A percentile compares a stretch with the other conserved stretches of the same genome.
Evolutionary conservation across 2,113 vertebrate genomes (phyloP).

Genomic region (Cavia porcellus): DNA sequence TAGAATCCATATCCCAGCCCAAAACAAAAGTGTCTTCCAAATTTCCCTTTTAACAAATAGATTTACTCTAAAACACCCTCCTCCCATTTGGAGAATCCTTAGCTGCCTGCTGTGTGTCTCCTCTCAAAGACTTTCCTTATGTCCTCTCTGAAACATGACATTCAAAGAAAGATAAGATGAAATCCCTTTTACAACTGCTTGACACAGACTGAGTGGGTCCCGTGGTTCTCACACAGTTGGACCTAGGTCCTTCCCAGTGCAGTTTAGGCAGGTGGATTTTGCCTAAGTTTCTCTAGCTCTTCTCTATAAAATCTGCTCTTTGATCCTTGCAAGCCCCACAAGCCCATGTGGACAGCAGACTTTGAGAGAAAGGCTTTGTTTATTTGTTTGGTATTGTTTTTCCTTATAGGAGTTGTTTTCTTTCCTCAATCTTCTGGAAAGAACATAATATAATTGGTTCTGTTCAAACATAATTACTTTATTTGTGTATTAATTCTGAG

Average conservation of each 20-base stretch:
- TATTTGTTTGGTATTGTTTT: background rate
- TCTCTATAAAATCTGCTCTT: background rate
- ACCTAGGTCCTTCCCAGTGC: background rate
- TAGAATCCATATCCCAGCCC: background rate
- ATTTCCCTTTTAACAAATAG: background rate
- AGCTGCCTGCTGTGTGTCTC: background rate
- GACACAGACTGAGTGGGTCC: background rate
- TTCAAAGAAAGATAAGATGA: background rate
- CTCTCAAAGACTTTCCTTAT: background rate
- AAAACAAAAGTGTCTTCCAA: background rate
- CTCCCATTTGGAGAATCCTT: too few species aligned
- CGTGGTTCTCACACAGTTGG: background rate
- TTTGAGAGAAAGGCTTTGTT: background rate
- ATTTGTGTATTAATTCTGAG: background rate
- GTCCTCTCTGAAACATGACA: fast-evolving
- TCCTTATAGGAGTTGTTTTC: background rate
- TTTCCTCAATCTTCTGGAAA: background rate
- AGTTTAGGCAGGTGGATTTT: background rate
- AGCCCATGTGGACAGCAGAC: background rate
- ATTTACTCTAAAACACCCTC: fast-evolving
- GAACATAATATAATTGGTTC: background rate
- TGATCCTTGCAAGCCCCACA: background rate
- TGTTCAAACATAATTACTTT: background rate
- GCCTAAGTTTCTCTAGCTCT: background rate
- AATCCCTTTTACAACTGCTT: background rate